Percentiles rank a stretch among this genome's conserved stretches.
Conservation (phyloP, 2,888 invertebrate genomes). For the Cryptus armator region DNA sequence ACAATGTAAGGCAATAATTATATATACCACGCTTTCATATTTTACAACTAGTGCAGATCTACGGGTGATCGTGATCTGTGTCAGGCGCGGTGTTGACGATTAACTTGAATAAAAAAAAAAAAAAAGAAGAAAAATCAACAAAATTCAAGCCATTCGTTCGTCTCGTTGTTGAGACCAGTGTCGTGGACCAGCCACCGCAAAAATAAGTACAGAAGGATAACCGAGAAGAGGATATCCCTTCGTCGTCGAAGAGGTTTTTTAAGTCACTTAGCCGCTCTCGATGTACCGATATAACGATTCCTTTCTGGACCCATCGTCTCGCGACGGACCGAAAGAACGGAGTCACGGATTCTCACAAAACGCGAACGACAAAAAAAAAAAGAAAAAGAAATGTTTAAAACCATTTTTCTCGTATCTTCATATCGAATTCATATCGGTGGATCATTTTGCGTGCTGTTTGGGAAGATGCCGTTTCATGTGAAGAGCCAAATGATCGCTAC, state of each 20-base stretch:
- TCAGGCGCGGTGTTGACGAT: constrained; percentile 36
- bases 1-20: not conserved
- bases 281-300: constrained; percentile 26
- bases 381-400: not conserved
- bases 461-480: constrained; percentile 99
- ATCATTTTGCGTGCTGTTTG: constrained; percentile 91
- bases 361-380: not conserved
- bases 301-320: constrained; percentile 25
- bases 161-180: constrained; percentile 33
- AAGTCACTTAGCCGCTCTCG: constrained; percentile 12
- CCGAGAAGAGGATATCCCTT: constrained; percentile 23
- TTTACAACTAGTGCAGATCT: constrained; percentile 61
- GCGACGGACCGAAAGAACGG: constrained; percentile 26
- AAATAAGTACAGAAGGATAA: constrained; percentile 62
- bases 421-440: not conserved
- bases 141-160: constrained; percentile 32
- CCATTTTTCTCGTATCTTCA: constrained; percentile 6
- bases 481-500: constrained; percentile 97
- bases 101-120: constrained; percentile 5
- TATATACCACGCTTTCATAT: constrained; percentile 13
- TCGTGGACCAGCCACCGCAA: constrained; percentile 72
- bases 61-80: constrained; percentile 49
- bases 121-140: not conserved
- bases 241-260: constrained; percentile 10
- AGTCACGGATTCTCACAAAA: constrained; percentile 4